A percentile compares a stretch with the other conserved stretches of the same genome.
phyloP scores from a whole-genome alignment of 2,888 invertebrate genomes.

The Hofmannophila pseudospretella region DNA sequence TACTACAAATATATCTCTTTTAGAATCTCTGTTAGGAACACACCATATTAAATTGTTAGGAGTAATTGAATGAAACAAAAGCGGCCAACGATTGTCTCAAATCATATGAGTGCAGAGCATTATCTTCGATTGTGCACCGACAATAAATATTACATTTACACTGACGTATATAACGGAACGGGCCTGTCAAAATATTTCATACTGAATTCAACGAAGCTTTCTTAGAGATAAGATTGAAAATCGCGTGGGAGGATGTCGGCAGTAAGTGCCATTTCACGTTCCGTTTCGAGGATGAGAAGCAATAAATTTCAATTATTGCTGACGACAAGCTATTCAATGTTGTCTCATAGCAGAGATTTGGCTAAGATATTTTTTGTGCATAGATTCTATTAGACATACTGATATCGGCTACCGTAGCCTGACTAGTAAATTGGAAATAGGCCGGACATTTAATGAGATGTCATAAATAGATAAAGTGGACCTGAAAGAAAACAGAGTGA shows the following conservation, averaged over 20 bases:
- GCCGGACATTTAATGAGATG: too few relatives aligned
- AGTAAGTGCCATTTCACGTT: constrained; percentile 46
- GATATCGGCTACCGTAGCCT: too few relatives aligned
- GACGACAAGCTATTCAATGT: constrained; percentile 58
- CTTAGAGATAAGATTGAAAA: constrained; percentile 25
- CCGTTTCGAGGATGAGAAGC: constrained; percentile 50
- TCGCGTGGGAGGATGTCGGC: constrained; percentile 19
- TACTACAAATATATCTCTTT: too few relatives aligned
- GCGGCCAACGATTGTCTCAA: constrained; percentile 64
- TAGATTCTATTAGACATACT: too few relatives aligned
- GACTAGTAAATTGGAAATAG: too few relatives aligned
- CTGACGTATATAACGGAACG: constrained; percentile 35
- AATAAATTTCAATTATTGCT: constrained; percentile 75
- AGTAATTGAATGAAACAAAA: constrained; percentile 69
- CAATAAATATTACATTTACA: constrained; percentile 45
- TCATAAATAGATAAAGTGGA: too few relatives aligned
- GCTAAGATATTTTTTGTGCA: constrained; percentile 25
- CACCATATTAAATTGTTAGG: constrained; percentile 25
- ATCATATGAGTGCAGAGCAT: constrained; percentile 66
- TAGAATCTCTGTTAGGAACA: not conserved
- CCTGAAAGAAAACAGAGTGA: too few relatives aligned
- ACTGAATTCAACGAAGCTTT: constrained; percentile 25
- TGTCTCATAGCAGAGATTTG: constrained; percentile 62
- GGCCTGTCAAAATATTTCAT: constrained; percentile 21
- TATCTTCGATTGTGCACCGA: constrained; percentile 69